Conservation (phyloP, 2,113 vertebrate genomes). For the Hemiprocne comata region DNA sequence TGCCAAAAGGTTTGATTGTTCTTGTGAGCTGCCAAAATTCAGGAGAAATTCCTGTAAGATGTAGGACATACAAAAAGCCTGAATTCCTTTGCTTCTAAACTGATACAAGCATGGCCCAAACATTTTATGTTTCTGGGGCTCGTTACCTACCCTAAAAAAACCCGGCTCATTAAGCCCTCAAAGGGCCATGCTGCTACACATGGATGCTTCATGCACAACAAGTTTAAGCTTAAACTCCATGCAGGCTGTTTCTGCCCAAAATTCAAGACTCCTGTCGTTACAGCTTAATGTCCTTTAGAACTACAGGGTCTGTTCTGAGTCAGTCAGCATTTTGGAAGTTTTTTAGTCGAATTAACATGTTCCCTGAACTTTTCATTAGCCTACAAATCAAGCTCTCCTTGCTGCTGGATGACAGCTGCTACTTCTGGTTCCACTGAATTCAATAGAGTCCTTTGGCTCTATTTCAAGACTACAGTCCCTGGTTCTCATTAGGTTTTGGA, state of each 20-base stretch:
- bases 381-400: neutral
- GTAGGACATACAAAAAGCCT: neutral
- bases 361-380: neutral
- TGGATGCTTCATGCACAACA: accelerated
- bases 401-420: neutral
- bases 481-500: neutral
- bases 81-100: neutral
- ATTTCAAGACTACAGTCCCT: neutral
- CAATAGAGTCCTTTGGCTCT: neutral
- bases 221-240: neutral
- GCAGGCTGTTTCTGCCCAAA: neutral
- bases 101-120: neutral
- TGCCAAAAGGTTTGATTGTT: neutral
- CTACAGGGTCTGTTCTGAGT: accelerated
- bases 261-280: neutral
- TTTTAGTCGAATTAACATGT: neutral
- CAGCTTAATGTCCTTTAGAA: neutral
- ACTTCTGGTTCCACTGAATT: neutral
- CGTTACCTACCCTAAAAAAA: neutral
- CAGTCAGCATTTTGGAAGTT: neutral
- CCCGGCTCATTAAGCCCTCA: neutral
- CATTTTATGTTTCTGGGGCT: neutral
- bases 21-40: neutral
- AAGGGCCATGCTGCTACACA: neutral
- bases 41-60: neutral